These are phyloP conservation scores for Hippocampus barbouri DNA, from an alignment of 2,113 vertebrate genomes.

Conservation along the genomic window DNA sequence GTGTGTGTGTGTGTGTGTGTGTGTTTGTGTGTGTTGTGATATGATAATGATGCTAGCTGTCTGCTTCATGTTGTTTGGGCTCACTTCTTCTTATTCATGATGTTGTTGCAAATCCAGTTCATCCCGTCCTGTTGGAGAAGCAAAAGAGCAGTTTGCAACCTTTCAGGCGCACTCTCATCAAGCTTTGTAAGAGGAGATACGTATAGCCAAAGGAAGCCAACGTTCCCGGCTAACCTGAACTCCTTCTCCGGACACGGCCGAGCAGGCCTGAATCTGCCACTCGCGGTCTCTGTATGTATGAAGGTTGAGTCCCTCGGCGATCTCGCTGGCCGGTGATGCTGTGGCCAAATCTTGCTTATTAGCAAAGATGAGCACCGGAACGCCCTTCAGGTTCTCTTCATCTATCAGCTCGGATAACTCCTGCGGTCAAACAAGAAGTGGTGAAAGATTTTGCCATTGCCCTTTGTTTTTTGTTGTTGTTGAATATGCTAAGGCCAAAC, in stretches of 20 bases:
- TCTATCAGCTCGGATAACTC: constrained; percentile 81
- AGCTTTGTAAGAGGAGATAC: constrained; percentile 1
- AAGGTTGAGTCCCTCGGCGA: constrained; percentile 82
- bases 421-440: constrained; percentile 47
- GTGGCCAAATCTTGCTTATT: constrained; percentile 85
- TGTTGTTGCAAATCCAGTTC: constrained; percentile 90
- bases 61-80: not conserved
- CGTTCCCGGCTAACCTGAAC: constrained; percentile 75
- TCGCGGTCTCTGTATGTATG: constrained; percentile 82
- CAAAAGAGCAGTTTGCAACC: not conserved
- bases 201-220: constrained; percentile 6
- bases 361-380: constrained; percentile 85
- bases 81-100: constrained; percentile 81
- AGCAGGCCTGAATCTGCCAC: constrained; percentile 90
- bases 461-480: no score
- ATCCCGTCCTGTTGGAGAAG: constrained; percentile 78
- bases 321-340: constrained; percentile 78
- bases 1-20: not conserved
- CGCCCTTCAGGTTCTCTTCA: constrained; percentile 76
- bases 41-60: not conserved
- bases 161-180: not conserved
- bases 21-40: not conserved
- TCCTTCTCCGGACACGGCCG: constrained; percentile 82
- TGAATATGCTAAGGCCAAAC: no score
- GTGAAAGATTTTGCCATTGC: no score